A percentile compares a stretch with the other conserved stretches of the same genome.
Evolutionary conservation across 2,888 invertebrate genomes (phyloP).

Genomic region (Myopa testacea): DNA sequence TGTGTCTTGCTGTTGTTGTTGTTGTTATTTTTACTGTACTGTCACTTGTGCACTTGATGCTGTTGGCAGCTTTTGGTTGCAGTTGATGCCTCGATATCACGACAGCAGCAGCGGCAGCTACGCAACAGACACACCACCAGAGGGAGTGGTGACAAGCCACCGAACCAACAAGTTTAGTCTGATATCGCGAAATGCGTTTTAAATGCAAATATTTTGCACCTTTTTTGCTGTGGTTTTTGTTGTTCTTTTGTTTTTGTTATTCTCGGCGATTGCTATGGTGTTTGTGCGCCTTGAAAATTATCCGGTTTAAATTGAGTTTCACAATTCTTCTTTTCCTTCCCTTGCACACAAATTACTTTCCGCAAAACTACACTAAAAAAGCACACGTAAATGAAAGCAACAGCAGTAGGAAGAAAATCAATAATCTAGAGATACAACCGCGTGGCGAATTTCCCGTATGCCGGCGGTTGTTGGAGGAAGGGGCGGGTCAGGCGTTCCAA

Average conservation of each 20-base stretch:
- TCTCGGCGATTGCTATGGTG: neutral
- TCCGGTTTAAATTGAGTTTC: conserved; percentile 15
- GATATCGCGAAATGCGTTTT: conserved; percentile 22
- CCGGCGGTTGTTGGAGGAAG: neutral
- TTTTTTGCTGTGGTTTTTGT: conserved; percentile 11
- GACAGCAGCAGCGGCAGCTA: neutral
- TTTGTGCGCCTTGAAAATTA: neutral
- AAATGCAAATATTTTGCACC: conserved; percentile 32
- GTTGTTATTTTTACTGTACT: neutral
- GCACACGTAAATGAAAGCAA: conserved; percentile 8
- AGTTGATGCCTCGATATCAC: neutral
- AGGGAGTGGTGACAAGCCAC: conserved; percentile 21
- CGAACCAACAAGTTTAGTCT: conserved; percentile 24
- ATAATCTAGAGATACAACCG: conserved; percentile 29
- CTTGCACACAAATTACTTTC: neutral
- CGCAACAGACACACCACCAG: neutral
- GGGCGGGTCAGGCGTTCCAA: neutral
- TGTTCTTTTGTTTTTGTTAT: neutral
- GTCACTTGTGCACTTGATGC: conserved; percentile 9
- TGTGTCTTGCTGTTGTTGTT: conserved; percentile 7
- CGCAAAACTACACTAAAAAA: neutral
- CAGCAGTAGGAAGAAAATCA: conserved; percentile 20
- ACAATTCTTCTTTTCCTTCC: neutral
- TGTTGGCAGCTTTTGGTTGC: neutral
- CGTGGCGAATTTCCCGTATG: conserved; percentile 24